phyloP scores from a whole-genome alignment of 2,797 vertebrate species.

The Fringilla coelebs region DNA sequence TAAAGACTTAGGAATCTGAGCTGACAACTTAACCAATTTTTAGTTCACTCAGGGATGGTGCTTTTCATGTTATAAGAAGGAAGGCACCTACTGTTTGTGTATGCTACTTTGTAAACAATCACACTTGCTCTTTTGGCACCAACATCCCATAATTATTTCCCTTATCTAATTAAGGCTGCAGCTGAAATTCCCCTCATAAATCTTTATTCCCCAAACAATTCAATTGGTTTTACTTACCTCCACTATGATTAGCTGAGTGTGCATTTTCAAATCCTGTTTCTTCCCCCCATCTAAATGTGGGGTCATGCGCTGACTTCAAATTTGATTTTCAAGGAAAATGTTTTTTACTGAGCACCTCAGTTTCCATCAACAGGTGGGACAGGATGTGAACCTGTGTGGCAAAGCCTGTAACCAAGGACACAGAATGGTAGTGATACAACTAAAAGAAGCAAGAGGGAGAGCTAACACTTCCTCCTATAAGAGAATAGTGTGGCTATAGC shows the following conservation, averaged over 20 bases:
- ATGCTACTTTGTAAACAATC: neutral
- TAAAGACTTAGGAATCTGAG: slow-evolving; percentile 25
- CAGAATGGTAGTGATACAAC: neutral
- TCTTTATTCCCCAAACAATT: neutral
- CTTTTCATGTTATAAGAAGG: neutral
- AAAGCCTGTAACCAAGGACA: neutral
- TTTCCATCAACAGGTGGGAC: neutral
- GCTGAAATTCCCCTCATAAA: neutral
- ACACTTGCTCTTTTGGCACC: neutral
- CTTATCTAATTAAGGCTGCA: neutral
- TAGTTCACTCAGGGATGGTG: neutral
- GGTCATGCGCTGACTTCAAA: accelerated
- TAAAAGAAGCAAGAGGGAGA: neutral
- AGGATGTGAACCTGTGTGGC: neutral
- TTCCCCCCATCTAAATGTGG: neutral
- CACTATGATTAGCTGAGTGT: accelerated
- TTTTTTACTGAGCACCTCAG: neutral
- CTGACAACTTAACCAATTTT: neutral
- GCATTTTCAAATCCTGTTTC: neutral
- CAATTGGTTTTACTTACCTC: neutral
- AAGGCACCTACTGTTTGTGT: neutral
- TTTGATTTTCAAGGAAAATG: neutral
- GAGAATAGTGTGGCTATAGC: neutral
- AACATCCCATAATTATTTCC: neutral
- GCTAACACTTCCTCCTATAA: neutral